Evolutionary conservation across 2,888 invertebrate genomes (phyloP).

Genomic region (Agrochola macilenta): DNA sequence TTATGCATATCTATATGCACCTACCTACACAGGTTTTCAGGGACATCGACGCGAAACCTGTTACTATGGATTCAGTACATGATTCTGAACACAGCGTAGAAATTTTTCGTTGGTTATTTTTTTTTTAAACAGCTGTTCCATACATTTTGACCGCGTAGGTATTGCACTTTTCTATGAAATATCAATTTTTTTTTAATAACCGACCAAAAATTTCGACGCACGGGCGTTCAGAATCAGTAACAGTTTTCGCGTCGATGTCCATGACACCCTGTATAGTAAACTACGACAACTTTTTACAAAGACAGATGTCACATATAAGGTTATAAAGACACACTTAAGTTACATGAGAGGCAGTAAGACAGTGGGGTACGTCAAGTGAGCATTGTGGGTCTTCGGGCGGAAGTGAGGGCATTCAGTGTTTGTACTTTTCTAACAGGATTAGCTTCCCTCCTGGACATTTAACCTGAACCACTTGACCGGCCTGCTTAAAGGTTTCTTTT

Average conservation of each 20-base stretch:
- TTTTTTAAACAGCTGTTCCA: too few species aligned
- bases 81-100: too few species aligned
- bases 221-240: too few species aligned
- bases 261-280: too few species aligned
- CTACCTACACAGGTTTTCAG: background rate
- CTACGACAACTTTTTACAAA: constrained; percentile 20
- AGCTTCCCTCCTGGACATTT: constrained; percentile 83
- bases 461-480: constrained; percentile 88
- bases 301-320: constrained; percentile 50
- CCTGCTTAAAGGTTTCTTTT: constrained; percentile 89
- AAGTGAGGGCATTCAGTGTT: constrained; percentile 88
- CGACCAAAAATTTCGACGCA: too few species aligned
- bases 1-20: background rate
- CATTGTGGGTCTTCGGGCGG: constrained; percentile 87
- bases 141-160: too few species aligned
- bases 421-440: constrained; percentile 90
- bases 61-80: too few species aligned
- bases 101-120: too few species aligned
- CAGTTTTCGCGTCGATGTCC: too few species aligned
- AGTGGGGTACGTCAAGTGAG: constrained; percentile 86
- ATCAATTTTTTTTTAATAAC: too few species aligned
- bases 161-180: too few species aligned
- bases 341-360: constrained; percentile 86
- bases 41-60: too few species aligned
- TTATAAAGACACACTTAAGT: constrained; percentile 68